Percentiles rank a stretch among this genome's conserved stretches.
phyloP scores from a whole-genome alignment of 2,113 vertebrate species.

The Cynoglossus semilaevis region DNA sequence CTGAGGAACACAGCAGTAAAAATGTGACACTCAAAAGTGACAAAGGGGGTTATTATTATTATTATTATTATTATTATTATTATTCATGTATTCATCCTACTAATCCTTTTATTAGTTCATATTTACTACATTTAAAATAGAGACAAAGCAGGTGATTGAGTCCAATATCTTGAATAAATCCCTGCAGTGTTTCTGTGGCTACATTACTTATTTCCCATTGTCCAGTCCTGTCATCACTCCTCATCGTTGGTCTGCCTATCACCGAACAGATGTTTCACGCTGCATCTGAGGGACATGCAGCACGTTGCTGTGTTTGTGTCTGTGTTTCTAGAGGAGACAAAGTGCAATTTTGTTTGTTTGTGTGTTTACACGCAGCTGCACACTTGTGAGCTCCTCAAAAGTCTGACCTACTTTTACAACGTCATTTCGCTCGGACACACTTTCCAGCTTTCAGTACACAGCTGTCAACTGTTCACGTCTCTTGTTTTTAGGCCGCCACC shows the following conservation, averaged over 20 bases:
- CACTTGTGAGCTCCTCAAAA: conserved; percentile 11
- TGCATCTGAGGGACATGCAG: conserved; percentile 7
- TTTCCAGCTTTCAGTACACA: conserved; percentile 33
- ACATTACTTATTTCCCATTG: background rate
- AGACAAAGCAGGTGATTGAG: too few relatives aligned
- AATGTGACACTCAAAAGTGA: too few relatives aligned
- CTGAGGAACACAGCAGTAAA: too few relatives aligned
- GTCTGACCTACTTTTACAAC: conserved; percentile 7
- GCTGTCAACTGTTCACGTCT: conserved; percentile 54
- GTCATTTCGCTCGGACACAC: conserved; percentile 22
- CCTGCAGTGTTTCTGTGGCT: conserved; percentile 21
- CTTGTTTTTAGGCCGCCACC: conserved; percentile 56
- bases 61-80: too few relatives aligned
- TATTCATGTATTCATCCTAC: too few relatives aligned
- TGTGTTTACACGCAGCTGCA: conserved; percentile 10
- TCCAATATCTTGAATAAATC: too few relatives aligned
- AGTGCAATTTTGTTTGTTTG: background rate
- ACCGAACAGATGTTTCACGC: conserved; percentile 36
- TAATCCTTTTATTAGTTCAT: too few relatives aligned
- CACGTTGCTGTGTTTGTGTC: conserved; percentile 4
- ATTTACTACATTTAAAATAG: too few relatives aligned
- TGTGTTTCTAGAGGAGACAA: background rate
- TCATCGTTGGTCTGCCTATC: conserved; percentile 12
- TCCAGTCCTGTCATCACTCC: conserved; percentile 21
- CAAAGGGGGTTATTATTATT: too few relatives aligned